A percentile compares a stretch with the other conserved stretches of the same genome.
Conservation (phyloP, 2,888 invertebrate species). For the Nomada lathburiana region DNA sequence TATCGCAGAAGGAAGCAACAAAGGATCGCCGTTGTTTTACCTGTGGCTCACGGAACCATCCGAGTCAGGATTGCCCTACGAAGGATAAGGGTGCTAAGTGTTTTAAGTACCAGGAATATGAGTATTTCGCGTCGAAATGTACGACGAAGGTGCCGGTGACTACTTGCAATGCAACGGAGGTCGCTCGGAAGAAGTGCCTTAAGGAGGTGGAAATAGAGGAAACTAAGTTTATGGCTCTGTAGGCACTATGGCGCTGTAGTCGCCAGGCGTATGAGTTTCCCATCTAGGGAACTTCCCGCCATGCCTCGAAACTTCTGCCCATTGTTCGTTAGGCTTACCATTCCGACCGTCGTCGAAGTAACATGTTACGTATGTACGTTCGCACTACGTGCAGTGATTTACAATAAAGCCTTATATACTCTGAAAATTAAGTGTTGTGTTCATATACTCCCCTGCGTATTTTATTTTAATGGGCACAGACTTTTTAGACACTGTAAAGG, state of each 20-base stretch:
- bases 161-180: not conserved
- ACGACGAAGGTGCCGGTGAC: not conserved
- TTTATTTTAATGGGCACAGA: conserved; percentile 56
- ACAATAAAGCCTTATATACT: no score
- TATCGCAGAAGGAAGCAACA: not conserved
- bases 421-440: no score
- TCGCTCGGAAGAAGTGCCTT: no score
- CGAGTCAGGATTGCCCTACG: conserved; percentile 16
- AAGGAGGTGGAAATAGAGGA: conserved; percentile 1
- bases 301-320: no score
- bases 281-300: no score
- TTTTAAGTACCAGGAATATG: conserved; percentile 17
- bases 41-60: not conserved
- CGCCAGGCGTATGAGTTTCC: no score
- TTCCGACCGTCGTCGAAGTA: no score
- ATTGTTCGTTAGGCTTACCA: no score
- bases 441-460: no score
- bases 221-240: not conserved
- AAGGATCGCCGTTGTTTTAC: not conserved
- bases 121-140: not conserved
- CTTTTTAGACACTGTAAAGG: conserved; percentile 25
- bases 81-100: conserved; percentile 57
- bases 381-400: no score
- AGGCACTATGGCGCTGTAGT: no score
- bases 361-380: no score